A percentile compares a stretch with the other conserved stretches of the same genome.
phyloP scores from a whole-genome alignment of 2,888 invertebrate genomes.

The Cryptocheilus praepositus region DNA sequence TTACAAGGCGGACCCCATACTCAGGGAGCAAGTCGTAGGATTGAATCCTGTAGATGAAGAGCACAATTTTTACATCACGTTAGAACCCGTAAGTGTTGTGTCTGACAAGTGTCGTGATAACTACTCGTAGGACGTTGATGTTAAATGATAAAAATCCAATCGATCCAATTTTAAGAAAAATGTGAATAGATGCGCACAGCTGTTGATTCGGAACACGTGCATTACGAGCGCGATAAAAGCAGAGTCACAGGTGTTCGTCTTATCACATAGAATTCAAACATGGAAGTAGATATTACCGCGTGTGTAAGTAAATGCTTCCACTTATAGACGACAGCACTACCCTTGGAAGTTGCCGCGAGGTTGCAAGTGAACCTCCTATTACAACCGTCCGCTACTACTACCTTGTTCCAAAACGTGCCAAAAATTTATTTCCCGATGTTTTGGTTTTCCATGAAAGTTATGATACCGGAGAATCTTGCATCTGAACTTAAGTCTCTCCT shows the following conservation, averaged over 20 bases:
- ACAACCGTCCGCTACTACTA: slow-evolving; percentile 79
- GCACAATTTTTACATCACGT: slow-evolving; percentile 85
- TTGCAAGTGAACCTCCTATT: slow-evolving; percentile 88
- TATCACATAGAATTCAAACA: not conserved
- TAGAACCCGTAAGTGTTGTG: slow-evolving; percentile 81
- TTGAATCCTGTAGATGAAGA: slow-evolving; percentile 81
- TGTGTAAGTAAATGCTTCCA: not conserved
- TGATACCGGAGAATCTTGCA: slow-evolving; percentile 78
- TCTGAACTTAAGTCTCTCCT: slow-evolving; percentile 77
- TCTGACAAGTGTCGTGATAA: not conserved
- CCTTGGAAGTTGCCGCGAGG: slow-evolving; percentile 84
- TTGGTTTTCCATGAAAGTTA: slow-evolving; percentile 86
- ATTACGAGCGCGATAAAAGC: too few species aligned
- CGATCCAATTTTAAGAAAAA: too few species aligned
- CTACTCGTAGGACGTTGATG: not conserved
- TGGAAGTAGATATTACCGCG: not conserved
- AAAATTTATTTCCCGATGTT: slow-evolving; percentile 84
- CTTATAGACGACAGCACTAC: slow-evolving; percentile 82
- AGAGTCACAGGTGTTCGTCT: too few species aligned
- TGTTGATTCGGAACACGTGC: not conserved
- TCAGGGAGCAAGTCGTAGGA: slow-evolving; percentile 81
- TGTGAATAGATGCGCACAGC: not conserved
- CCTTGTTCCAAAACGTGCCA: slow-evolving; percentile 84
- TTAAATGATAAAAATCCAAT: not conserved
- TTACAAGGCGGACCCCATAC: slow-evolving; percentile 83